Evolutionary conservation across 2,113 vertebrate genomes (phyloP).

Genomic region (Anoura caudifer): DNA sequence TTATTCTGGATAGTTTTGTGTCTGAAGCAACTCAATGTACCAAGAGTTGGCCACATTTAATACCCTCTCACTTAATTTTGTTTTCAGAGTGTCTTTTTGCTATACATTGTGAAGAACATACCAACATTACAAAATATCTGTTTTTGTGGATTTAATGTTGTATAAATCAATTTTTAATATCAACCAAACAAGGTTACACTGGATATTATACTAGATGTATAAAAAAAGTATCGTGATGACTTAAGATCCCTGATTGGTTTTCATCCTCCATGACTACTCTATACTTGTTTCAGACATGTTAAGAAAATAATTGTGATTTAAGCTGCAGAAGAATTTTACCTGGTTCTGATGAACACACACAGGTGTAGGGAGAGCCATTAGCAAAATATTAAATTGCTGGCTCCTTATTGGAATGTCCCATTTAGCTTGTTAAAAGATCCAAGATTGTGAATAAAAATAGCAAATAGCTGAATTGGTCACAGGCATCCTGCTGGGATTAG

Average conservation of each 20-base stretch:
- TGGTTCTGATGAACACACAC: conserved; percentile 7
- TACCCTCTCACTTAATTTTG: not conserved
- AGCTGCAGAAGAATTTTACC: not conserved
- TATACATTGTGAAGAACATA: not conserved
- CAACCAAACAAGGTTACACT: not conserved
- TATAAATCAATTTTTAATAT: not conserved
- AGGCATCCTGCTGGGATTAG: not conserved
- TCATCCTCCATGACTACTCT: not conserved
- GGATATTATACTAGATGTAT: not conserved
- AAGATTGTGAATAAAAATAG: conserved; percentile 47
- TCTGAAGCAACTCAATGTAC: not conserved
- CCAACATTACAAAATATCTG: not conserved
- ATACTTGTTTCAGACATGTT: not conserved
- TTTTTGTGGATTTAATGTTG: not conserved
- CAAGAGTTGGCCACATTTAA: not conserved
- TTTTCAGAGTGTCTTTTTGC: not conserved
- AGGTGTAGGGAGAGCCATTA: not conserved
- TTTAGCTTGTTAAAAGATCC: not conserved
- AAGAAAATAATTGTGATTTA: not conserved
- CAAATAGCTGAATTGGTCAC: conserved; percentile 13
- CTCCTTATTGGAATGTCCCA: not conserved
- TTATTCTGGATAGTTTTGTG: not conserved
- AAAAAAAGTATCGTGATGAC: not conserved
- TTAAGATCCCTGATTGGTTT: not conserved
- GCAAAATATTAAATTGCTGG: not conserved